phyloP scores from a whole-genome alignment of 2,888 invertebrate species.

The Nemurella pictetii region DNA sequence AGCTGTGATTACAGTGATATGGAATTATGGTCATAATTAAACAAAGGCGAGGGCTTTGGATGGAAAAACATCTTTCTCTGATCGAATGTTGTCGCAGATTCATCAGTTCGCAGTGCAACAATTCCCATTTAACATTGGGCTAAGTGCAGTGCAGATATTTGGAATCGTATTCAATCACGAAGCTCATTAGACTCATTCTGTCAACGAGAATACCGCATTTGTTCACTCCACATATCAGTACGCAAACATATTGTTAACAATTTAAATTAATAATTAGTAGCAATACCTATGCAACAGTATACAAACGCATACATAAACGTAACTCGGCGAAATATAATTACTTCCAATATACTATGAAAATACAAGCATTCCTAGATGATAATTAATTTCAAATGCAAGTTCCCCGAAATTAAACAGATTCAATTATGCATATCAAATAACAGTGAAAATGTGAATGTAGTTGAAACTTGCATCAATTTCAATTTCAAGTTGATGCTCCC shows the following conservation, averaged over 20 bases:
- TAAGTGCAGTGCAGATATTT: no score
- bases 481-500: neutral
- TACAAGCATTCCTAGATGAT: neutral
- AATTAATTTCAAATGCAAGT: neutral
- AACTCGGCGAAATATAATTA: neutral
- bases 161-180: no score
- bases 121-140: no score
- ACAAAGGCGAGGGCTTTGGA: no score
- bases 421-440: neutral
- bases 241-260: neutral
- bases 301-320: neutral
- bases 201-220: neutral
- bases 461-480: neutral
- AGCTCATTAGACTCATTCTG: neutral
- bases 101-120: no score
- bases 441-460: no score
- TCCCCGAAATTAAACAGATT: neutral
- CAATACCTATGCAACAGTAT: no score
- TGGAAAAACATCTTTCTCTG: no score
- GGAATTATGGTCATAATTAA: no score
- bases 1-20: no score
- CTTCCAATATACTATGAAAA: neutral
- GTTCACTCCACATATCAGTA: neutral
- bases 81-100: no score
- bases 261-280: no score